Percentiles rank a stretch among this genome's conserved stretches.
These are phyloP conservation scores for Ophiothrix spiculata DNA, from an alignment of 35 echinoderm and acorn worm genomes.

Conservation along the genomic window DNA sequence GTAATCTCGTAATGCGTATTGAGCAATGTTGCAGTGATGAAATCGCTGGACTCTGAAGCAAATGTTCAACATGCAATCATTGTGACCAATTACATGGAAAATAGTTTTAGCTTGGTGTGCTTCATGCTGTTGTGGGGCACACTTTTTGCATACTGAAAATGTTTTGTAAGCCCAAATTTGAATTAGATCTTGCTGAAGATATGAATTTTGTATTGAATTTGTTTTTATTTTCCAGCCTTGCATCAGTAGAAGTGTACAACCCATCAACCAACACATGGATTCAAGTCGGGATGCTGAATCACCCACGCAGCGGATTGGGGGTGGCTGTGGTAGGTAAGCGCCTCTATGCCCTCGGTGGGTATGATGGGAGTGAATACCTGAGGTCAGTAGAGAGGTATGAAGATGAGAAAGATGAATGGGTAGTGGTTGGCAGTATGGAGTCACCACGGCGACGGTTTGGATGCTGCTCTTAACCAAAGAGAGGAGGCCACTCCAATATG, in stretches of 20 bases:
- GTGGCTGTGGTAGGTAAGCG: slow-evolving; percentile 66
- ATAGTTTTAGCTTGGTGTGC: no score
- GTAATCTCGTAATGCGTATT: no score
- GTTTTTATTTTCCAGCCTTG: slow-evolving; percentile 52
- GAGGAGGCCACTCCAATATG: no score
- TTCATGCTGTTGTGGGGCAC: no score
- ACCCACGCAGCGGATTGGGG: slow-evolving; percentile 83
- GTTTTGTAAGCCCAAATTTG: no score
- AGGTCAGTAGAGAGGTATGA: slow-evolving; percentile 88
- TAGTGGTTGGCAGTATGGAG: slow-evolving; percentile 76
- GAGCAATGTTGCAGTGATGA: no score
- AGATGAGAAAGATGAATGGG: slow-evolving; percentile 78
- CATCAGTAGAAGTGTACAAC: slow-evolving; percentile 88
- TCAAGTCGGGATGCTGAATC: slow-evolving; percentile 35
- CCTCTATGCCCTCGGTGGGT: slow-evolving; percentile 86
- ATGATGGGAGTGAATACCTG: slow-evolving; percentile 73
- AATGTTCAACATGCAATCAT: no score
- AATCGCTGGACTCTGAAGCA: no score
- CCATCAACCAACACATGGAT: slow-evolving; percentile 65
- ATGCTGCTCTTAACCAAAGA: slow-evolving; percentile 63
- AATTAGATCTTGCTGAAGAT: no score
- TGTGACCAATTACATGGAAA: no score
- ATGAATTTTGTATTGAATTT: no score
- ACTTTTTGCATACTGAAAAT: no score
- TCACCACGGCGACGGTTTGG: slow-evolving; percentile 72